Conservation (phyloP, 2,888 invertebrate genomes). For the Rhogogaster chlorosoma region DNA sequence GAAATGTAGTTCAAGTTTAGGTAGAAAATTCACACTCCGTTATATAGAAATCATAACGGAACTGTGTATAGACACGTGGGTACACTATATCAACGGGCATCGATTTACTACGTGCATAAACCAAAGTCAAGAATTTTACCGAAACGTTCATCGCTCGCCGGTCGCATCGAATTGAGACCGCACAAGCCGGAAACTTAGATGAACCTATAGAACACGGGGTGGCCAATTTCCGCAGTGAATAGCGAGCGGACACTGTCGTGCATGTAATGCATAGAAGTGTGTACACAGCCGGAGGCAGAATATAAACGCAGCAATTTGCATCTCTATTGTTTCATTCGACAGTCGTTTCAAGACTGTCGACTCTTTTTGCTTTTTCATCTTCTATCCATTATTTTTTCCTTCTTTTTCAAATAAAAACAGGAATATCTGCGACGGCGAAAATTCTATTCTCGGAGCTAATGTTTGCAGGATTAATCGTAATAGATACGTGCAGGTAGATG, state of each 20-base stretch:
- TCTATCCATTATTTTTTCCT: background rate
- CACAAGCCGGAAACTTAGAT: constrained; percentile 67
- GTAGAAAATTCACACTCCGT: background rate
- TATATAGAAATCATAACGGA: background rate
- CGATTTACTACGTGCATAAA: background rate
- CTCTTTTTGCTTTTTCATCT: background rate
- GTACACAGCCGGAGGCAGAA: background rate
- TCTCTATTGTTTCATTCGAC: background rate
- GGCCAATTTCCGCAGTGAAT: constrained; percentile 62
- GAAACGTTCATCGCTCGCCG: constrained; percentile 9
- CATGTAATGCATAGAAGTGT: background rate
- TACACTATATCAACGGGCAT: background rate
- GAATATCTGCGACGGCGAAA: background rate
- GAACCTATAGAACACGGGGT: constrained; percentile 64
- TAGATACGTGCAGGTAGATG: constrained; percentile 4
- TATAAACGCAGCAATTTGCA: constrained; percentile 11
- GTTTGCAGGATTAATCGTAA: constrained; percentile 35
- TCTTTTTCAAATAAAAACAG: background rate
- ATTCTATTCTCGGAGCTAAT: background rate
- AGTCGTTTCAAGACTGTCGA: background rate
- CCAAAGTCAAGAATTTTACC: background rate
- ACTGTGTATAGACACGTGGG: background rate
- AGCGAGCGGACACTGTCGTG: constrained; percentile 52
- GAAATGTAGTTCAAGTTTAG: constrained; percentile 14
- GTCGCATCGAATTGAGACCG: constrained; percentile 51